A percentile compares a stretch with the other conserved stretches of the same genome.
These are phyloP conservation scores for Clusia tigrina DNA, from an alignment of 2,888 invertebrate genomes.

Conservation along the genomic window DNA sequence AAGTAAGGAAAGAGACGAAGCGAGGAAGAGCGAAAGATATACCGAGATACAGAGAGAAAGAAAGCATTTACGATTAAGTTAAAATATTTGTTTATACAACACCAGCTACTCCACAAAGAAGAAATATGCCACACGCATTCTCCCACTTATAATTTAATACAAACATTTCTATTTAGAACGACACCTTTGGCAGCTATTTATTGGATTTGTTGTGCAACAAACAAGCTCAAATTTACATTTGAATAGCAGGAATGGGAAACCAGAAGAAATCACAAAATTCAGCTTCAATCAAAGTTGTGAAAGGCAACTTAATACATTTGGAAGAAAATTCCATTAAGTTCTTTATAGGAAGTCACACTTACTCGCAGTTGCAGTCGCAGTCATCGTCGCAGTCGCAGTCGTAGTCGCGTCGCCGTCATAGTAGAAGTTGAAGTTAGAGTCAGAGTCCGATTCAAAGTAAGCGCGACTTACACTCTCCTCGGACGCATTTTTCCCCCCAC, in stretches of 20 bases:
- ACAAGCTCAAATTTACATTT: neutral
- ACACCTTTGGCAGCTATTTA: too few species aligned
- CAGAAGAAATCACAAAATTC: neutral
- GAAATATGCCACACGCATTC: slow-evolving; percentile 2
- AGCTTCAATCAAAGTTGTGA: neutral
- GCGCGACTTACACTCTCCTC: neutral
- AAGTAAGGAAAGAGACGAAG: too few species aligned
- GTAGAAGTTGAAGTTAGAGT: neutral
- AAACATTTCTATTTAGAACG: neutral
- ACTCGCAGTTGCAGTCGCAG: too few species aligned
- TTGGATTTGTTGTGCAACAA: neutral
- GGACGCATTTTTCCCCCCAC: neutral
- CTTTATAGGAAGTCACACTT: too few species aligned
- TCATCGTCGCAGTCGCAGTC: too few species aligned
- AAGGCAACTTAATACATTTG: neutral
- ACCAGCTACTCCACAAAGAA: too few species aligned
- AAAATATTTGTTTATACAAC: too few species aligned
- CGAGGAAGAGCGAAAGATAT: too few species aligned
- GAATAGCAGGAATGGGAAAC: neutral
- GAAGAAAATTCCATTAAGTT: neutral
- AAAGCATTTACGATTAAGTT: too few species aligned
- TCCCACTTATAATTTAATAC: neutral
- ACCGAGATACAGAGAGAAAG: too few species aligned
- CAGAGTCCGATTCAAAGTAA: too few species aligned
- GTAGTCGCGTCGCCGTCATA: too few species aligned